Evolutionary conservation across 2,113 vertebrate species (phyloP).

Genomic region (Phocoena phocoena): DNA sequence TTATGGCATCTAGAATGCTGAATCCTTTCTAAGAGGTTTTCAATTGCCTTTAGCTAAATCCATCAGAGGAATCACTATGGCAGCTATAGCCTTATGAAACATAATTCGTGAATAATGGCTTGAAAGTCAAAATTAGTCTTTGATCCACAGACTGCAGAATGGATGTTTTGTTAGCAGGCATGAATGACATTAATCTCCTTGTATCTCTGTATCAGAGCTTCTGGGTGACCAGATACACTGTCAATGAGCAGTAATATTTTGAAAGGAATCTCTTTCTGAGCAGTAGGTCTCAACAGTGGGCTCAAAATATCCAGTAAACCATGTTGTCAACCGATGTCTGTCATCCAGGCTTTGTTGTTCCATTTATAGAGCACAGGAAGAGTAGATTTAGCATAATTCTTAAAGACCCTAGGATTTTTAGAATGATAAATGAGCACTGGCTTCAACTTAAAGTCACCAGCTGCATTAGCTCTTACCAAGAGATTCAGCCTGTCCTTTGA

Average conservation of each 20-base stretch:
- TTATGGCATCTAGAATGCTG: neutral
- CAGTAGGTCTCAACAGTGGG: neutral
- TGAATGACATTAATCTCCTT: neutral
- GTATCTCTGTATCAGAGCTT: neutral
- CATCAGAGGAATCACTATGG: neutral
- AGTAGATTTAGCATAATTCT: neutral
- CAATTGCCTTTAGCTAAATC: neutral
- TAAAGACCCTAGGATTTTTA: neutral
- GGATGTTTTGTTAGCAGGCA: neutral
- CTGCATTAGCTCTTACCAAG: neutral
- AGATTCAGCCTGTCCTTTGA: neutral
- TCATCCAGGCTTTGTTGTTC: neutral
- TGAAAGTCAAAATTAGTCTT: neutral
- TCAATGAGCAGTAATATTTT: neutral
- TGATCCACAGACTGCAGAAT: neutral
- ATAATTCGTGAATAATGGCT: neutral
- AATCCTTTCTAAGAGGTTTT: neutral
- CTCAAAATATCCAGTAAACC: neutral
- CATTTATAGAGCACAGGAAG: neutral
- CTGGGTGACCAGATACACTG: neutral
- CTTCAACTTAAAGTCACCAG: neutral
- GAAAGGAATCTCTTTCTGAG: neutral
- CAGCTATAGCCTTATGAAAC: neutral
- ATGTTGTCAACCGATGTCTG: neutral
- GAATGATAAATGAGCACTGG: neutral